Evolutionary conservation across 1,140 invertebrate species (phyloP).

Genomic region (Telenomus remus): DNA sequence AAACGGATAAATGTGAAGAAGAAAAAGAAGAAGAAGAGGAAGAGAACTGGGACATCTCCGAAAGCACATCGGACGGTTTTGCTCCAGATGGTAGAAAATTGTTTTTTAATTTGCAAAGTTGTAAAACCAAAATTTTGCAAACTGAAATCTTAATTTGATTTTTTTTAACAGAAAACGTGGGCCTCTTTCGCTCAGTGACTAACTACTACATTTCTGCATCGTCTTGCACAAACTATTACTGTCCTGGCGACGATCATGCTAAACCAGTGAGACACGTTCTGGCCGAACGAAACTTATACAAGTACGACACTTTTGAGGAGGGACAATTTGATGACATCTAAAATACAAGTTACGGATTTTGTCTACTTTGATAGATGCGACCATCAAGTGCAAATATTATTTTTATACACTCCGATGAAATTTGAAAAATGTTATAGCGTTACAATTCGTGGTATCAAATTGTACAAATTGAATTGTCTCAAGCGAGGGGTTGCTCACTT

Average conservation of each 20-base stretch:
- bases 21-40: too few species aligned
- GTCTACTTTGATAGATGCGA: too few species aligned
- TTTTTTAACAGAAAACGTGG: conserved; percentile 11
- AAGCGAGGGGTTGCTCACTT: too few species aligned
- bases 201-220: conserved; percentile 12
- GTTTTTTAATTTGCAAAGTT: conserved; percentile 2
- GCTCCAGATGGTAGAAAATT: conserved; percentile 24
- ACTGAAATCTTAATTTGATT: background rate
- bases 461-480: too few species aligned
- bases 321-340: conserved; percentile 43
- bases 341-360: too few species aligned
- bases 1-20: background rate
- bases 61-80: conserved; percentile 14
- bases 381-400: too few species aligned
- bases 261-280: conserved; percentile 16
- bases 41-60: conserved; percentile 20
- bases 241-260: conserved; percentile 37
- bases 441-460: too few species aligned
- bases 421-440: too few species aligned
- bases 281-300: conserved; percentile 1
- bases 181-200: background rate
- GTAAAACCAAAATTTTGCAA: background rate
- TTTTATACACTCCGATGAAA: too few species aligned
- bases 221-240: conserved; percentile 22
- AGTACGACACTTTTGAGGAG: conserved; percentile 15